Base-by-base conservation (phyloP, 2,888 invertebrate genomes). In the Nomada fucata region DNA sequence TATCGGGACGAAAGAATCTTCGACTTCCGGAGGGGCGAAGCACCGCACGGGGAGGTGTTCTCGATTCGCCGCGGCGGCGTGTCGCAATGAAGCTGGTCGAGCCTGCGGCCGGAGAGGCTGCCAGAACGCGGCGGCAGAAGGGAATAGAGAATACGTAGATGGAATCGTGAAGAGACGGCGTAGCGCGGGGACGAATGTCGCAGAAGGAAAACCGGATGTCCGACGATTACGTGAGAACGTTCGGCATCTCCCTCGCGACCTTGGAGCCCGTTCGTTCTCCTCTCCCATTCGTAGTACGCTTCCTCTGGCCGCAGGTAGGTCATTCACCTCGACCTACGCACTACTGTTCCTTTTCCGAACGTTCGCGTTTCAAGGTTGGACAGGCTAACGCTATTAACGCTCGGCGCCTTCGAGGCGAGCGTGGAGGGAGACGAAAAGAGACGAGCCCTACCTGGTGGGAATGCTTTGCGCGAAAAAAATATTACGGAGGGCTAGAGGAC, bases 281-380 rank as follows among this genome's bases (percentile, higher is more conserved):
- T 71, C 44, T 61, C 52, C 44, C 15, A 20, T 29, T 42, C 7
- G 50, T 18, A 11, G 67, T 53, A 70, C 60, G 42, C 53, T 57
- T 63, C 57, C 42, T 29, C 11, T 64, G 23, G 9, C 3, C n/a
- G 57, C 23, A 4, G 61, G n/a, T 1, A 47, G 80, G 82, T 86
- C 84, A 82, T 47, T 44, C 75, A 84, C 81, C 82, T 82, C 84
- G 72, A 76, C 61, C 74, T 76, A 84, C 73, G 70, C 83, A 50
- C 52, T n/a, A 42, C 53, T 13, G 26, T 36, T 10, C 53, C 36
- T 20, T 10, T 70, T 26, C 52, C 47, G 23, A 11, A 2, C 9
- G n/a, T 10, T 53, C 76, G 50, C 61, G 36, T 53, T 80, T 61
- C 86, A 75, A 84, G 86, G 86, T 61, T 57, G 63, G 55, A 10